These are phyloP conservation scores for Eriocheir sinensis DNA, from an alignment of 1,140 invertebrate species.

Conservation along the genomic window DNA sequence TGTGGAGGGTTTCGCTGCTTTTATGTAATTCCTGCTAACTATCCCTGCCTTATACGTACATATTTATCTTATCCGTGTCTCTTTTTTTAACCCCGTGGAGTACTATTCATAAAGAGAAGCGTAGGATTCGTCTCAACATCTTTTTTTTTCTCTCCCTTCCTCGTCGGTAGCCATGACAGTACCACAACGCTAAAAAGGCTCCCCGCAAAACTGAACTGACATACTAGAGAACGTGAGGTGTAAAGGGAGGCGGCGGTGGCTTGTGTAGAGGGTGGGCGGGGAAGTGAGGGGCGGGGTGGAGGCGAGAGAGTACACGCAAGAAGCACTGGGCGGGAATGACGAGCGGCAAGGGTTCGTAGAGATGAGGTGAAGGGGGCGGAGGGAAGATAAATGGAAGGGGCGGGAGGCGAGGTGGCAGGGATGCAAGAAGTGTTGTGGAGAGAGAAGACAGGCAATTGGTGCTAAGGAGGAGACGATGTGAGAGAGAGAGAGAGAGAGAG, in stretches of 20 bases:
- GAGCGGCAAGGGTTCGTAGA: neutral
- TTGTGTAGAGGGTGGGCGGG: neutral
- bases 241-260: neutral
- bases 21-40: neutral
- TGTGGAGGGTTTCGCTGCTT: neutral
- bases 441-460: too few species aligned
- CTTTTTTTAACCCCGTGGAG: neutral
- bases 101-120: neutral
- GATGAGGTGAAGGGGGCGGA: neutral
- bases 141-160: neutral
- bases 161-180: neutral
- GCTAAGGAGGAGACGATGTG: too few species aligned
- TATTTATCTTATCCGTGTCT: neutral
- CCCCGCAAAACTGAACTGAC: neutral
- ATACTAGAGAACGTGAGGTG: neutral
- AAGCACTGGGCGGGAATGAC: too few species aligned
- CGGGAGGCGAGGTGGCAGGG: neutral
- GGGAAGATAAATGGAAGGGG: neutral
- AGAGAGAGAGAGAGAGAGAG: too few species aligned
- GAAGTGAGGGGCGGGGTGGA: neutral
- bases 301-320: neutral
- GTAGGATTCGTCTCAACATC: too few species aligned
- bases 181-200: neutral
- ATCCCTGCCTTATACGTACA: neutral
- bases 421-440: too few species aligned